These are phyloP conservation scores for Resseliella maxima DNA, from an alignment of 2,888 invertebrate species.

Conservation along the genomic window DNA sequence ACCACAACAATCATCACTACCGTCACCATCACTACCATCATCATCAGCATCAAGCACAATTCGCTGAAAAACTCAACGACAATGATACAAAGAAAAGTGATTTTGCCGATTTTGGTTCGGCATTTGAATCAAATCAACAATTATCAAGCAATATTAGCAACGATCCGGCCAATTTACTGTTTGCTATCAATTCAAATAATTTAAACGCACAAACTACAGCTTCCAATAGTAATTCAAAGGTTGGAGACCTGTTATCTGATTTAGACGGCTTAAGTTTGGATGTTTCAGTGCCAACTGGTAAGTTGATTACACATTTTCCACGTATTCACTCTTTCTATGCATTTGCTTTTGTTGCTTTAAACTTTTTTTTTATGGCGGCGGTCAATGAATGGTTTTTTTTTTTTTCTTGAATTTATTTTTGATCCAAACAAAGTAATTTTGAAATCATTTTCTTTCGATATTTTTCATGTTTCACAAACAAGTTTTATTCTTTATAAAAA, in stretches of 20 bases:
- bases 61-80: not conserved
- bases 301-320: conserved; percentile 60
- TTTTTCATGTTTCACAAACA: not conserved
- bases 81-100: conserved; percentile 13
- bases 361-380: not conserved
- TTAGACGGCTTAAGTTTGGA: conserved; percentile 68
- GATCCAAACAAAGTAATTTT: not conserved
- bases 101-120: conserved; percentile 67
- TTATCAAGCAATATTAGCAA: conserved; percentile 59
- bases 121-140: conserved; percentile 61
- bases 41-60: not conserved
- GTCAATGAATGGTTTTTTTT: not conserved
- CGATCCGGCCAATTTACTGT: conserved; percentile 58
- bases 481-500: conserved; percentile 1
- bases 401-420: no score
- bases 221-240: conserved; percentile 53
- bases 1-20: not conserved
- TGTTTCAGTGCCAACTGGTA: conserved; percentile 66
- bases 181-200: conserved; percentile 18
- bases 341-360: not conserved
- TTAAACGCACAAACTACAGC: conserved; percentile 60
- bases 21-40: conserved; percentile 60
- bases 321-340: not conserved
- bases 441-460: not conserved
- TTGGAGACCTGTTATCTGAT: conserved; percentile 68